Evolutionary conservation across 1,140 invertebrate genomes (phyloP).

Genomic region (Drosophila athabasca): DNA sequence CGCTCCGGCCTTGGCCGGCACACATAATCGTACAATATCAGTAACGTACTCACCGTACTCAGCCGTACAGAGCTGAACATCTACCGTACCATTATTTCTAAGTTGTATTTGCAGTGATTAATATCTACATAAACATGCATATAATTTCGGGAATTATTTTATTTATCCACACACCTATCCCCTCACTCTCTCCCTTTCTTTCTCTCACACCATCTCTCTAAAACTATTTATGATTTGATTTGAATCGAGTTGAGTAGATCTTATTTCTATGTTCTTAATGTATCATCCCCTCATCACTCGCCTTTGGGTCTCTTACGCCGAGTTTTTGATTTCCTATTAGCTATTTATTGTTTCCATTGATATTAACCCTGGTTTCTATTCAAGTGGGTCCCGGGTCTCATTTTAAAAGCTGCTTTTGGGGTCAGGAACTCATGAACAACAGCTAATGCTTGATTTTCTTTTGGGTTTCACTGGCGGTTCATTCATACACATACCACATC

Average conservation of each 20-base stretch:
- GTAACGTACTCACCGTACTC: constrained; percentile 47
- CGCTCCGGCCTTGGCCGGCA: constrained; percentile 25
- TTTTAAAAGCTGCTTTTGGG: constrained; percentile 4
- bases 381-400: constrained; percentile 22
- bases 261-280: constrained; percentile 59
- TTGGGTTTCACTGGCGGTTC: constrained; percentile 44
- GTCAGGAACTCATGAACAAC: constrained; percentile 25
- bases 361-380: constrained; percentile 34
- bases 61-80: constrained; percentile 50
- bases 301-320: not conserved
- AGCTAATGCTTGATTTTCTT: constrained; percentile 43
- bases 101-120: constrained; percentile 71
- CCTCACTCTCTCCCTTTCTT: constrained; percentile 2
- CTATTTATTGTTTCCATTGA: constrained; percentile 30
- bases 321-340: constrained; percentile 27
- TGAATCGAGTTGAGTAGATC: constrained; percentile 36
- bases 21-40: constrained; percentile 36
- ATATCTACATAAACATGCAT: constrained; percentile 50
- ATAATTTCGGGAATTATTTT: constrained; percentile 55
- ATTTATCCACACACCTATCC: constrained; percentile 39
- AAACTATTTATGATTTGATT: constrained; percentile 44
- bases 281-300: constrained; percentile 34
- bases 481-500: constrained; percentile 41
- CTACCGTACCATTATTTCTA: constrained; percentile 51
- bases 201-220: constrained; percentile 11